Evolutionary conservation across 2,888 invertebrate species (phyloP), one percentile per base, ranked within the genome.

Genomic region (Anticlea derivata): DNA sequence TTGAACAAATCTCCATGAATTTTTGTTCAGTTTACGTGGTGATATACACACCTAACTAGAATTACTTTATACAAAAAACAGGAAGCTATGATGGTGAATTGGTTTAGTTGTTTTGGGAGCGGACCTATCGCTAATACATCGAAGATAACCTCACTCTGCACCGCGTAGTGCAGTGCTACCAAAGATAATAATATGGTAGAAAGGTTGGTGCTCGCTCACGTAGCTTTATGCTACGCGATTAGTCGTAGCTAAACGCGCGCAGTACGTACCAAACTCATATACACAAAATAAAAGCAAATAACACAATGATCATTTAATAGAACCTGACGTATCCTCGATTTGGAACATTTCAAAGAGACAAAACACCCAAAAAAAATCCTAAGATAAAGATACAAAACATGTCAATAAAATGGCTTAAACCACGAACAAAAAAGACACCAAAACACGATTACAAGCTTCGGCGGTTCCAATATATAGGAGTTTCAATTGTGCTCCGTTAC

Each of bases 401-500:
- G 48, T 53, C 39, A 39, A 48, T 44, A 44, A 53, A 48, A 44
- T 12, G 34, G 47, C 38, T 47, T 46, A 44, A 50, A 39, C 33
- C 47, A 35, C 26, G 30, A 43, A 55, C 46, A 55, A 55, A 55
- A 40, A 51, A 48, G 37, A 44, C 48, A 44, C 40, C 20, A 40
- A 48, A 55, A 55, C 55, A 48, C 51, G 55, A 55, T 55, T 55
- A 47, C 51, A 47, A 48, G 51, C 55, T 45, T 48, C 51, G 37
- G 48, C 44, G 34, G 48, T 37, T 48, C 40, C 44, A 45, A 51
- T 51, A 51, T 51, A 51, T 40, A 51, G 35, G 51, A 51, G 51
- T 55, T 55, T 55, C 55, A 51, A 55, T 55, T 55, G 55, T 51
- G 40, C 51, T 55, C 51, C 40, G 44, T 48, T 55, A 55, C 55